phyloP scores from a whole-genome alignment of 1,140 invertebrate genomes.

The Coptotermes formosanus region DNA sequence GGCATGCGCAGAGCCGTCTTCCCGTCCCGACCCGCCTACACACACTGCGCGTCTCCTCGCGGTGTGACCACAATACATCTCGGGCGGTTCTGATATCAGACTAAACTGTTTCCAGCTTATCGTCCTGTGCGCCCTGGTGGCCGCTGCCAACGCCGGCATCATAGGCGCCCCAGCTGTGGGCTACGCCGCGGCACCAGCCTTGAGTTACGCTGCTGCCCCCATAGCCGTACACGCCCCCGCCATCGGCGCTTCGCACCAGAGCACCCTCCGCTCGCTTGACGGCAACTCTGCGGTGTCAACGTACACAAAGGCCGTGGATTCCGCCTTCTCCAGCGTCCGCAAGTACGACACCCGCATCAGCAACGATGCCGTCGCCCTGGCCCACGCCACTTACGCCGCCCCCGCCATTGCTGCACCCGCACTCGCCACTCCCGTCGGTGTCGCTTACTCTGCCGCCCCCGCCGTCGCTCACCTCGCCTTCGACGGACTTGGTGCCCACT shows the following conservation, averaged over 20 bases:
- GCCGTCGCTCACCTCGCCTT: constrained; percentile 63
- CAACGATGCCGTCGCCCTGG: constrained; percentile 42
- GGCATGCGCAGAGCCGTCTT: too few relatives aligned
- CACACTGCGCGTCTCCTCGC: too few relatives aligned
- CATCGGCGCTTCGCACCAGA: constrained; percentile 36
- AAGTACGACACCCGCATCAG: constrained; percentile 39
- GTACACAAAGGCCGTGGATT: constrained; percentile 39
- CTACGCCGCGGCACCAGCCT: constrained; percentile 27
- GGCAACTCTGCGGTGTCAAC: constrained; percentile 35
- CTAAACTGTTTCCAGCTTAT: constrained; percentile 46
- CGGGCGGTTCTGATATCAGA: too few relatives aligned
- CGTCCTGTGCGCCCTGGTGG: constrained; percentile 48
- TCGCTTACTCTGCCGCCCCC: constrained; percentile 60
- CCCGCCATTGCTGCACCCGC: constrained; percentile 33
- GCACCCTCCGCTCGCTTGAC: constrained; percentile 35
- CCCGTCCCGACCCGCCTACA: too few relatives aligned
- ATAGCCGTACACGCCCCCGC: constrained; percentile 29
- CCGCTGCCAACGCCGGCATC: constrained; percentile 45
- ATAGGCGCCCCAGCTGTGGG: constrained; percentile 38
- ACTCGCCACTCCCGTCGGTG: constrained; percentile 43
- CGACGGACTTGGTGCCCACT: constrained; percentile 55
- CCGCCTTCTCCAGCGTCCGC: constrained; percentile 39
- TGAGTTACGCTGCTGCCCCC: constrained; percentile 27
- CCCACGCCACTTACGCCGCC: constrained; percentile 42
- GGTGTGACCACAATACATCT: too few relatives aligned